Percentiles rank a stretch among this genome's conserved stretches.
Conservation (phyloP, 2,113 vertebrate genomes). For the Ciconia stormi region DNA sequence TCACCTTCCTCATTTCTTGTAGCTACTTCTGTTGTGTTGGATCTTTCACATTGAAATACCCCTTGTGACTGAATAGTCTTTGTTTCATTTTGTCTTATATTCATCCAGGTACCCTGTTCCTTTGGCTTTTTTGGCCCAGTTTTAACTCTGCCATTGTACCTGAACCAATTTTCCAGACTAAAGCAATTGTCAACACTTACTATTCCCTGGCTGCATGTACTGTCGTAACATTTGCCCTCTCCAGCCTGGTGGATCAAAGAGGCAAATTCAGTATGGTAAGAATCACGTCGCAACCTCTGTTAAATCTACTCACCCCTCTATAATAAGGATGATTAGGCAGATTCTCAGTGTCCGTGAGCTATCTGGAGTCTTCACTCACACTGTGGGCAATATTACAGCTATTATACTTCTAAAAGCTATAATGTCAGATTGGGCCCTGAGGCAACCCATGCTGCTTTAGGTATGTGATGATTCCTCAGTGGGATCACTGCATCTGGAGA, state of each 20-base stretch:
- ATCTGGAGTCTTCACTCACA: neutral
- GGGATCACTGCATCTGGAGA: neutral
- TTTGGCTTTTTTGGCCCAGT: conserved; percentile 98
- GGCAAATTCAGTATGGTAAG: conserved; percentile 94
- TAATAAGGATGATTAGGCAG: neutral
- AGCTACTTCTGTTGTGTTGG: neutral
- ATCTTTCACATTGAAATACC: neutral
- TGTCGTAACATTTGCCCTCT: conserved; percentile 84
- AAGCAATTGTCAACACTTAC: conserved; percentile 90
- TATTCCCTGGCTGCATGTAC: conserved; percentile 87
- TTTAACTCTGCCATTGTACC: conserved; percentile 90
- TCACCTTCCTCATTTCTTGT: neutral
- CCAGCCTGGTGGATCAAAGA: conserved; percentile 84
- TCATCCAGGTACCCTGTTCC: conserved; percentile 78
- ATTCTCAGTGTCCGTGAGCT: neutral
- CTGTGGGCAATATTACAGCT: neutral
- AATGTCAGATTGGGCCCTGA: neutral
- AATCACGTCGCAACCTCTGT: neutral
- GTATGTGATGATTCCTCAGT: neutral
- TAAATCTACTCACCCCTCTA: fast-evolving
- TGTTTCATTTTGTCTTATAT: neutral
- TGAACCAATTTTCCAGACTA: neutral
- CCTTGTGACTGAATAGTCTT: neutral
- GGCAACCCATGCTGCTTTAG: no score
- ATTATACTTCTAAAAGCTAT: neutral